Base-by-base conservation (phyloP, 1,140 invertebrate genomes). In the Bombus waltoni region DNA sequence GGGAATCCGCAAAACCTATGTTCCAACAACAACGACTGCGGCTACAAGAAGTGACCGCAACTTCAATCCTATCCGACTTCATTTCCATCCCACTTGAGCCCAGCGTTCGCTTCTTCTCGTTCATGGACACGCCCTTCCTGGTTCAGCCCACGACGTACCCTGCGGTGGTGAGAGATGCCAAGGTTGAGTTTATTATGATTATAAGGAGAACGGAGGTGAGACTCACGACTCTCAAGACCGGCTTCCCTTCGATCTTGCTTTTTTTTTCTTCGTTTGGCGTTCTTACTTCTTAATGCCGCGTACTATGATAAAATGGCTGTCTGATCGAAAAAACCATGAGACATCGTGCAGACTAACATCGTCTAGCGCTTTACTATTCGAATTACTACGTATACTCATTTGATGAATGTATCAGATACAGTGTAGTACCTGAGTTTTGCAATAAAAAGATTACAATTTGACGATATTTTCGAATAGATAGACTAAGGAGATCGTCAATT, bases 131-230 rank as follows among this genome's bases (percentile, higher is more conserved):
- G 86, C 87, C 83, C 86, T 88, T 90, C 76, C 77, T 79, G 62
- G 83, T 83, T n/a, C 70, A 74, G 57, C 86, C 18, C 47, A 81
- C 84, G 84, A 85, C 42, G 72, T 90, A 87, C 87, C 89, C 85
- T 83, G 79, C 81, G 81, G 89, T 90, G 79, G 47, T 80, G 75
- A 88, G 79, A 88, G 70, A 89, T 74, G 89, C 85, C 85, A 57
- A 79, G 80, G 77, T 86, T 81, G 81, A 87, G 82, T 91, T 91
- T 91, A 90, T 93, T 92, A 91, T 90, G 89, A 92, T 93, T 93
- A 93, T 89, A 86, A 92, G 86, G 71, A 83, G 80, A 89, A 79
- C 83, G 78, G 74, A 88, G 88, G 84, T 86, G 77, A 88, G 83
- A 90, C 85, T 90, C 87, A 83, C 78, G 82, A 91, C 81, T 91